These are phyloP conservation scores for Pholis gunnellus DNA, from an alignment of 2,113 vertebrate genomes.

Conservation along the genomic window DNA sequence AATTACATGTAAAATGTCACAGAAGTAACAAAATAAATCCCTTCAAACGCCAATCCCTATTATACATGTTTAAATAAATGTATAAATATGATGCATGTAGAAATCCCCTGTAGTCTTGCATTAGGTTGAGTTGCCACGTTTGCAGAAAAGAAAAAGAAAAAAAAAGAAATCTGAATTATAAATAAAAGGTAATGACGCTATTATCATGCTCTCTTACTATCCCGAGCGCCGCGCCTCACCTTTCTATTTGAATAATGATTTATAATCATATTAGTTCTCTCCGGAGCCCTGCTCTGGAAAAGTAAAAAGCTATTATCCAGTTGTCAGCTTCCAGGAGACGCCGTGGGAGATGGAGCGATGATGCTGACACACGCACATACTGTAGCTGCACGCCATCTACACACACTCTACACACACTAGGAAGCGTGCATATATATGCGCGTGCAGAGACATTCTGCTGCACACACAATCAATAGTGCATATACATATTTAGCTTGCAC, in stretches of 20 bases:
- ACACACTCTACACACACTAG: not conserved
- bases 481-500: conserved; percentile 29
- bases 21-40: not conserved
- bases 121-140: conserved; percentile 89
- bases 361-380: conserved; percentile 88
- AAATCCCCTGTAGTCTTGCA: conserved; percentile 82
- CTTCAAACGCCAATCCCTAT: not conserved
- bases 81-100: conserved; percentile 51
- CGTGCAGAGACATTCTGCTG: conserved; percentile 51
- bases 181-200: conserved; percentile 96
- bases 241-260: conserved; percentile 98
- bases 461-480: conserved; percentile 74
- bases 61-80: conserved; percentile 13
- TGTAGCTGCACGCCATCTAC: conserved; percentile 35
- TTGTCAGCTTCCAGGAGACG: conserved; percentile 90
- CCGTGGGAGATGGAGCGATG: conserved; percentile 85
- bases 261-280: conserved; percentile 94
- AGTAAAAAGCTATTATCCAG: conserved; percentile 97
- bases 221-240: conserved; percentile 84
- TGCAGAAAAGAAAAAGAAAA: conserved; percentile 77
- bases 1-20: conserved; percentile 3
- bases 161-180: conserved; percentile 88
- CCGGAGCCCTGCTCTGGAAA: conserved; percentile 92
- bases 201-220: conserved; percentile 89
- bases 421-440: conserved; percentile 27